A percentile compares a stretch with the other conserved stretches of the same genome.
phyloP scores from a whole-genome alignment of 1,140 invertebrate species.

The Latrodectus geometricus region DNA sequence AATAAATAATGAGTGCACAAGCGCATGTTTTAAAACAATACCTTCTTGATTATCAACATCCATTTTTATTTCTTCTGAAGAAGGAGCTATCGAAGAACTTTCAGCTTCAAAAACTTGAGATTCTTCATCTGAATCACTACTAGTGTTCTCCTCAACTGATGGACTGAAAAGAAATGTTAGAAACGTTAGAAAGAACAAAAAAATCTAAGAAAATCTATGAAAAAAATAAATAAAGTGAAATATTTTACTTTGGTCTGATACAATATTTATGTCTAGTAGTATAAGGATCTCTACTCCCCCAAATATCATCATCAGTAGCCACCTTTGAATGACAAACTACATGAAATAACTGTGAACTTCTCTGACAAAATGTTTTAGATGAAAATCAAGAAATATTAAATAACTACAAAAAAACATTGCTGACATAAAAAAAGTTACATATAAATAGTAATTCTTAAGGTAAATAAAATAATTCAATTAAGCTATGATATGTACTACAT shows the following conservation, averaged over 20 bases:
- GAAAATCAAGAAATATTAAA: not conserved
- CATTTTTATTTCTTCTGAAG: conserved; percentile 70
- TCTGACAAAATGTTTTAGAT: not conserved
- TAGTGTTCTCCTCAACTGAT: conserved; percentile 49
- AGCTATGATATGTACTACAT: too few relatives aligned
- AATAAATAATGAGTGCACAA: too few relatives aligned
- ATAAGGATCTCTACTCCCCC: conserved; percentile 20
- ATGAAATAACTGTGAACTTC: conserved; percentile 69
- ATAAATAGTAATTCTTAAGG: too few relatives aligned
- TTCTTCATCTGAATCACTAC: conserved; percentile 70
- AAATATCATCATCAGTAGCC: conserved; percentile 62
- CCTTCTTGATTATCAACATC: conserved; percentile 72
- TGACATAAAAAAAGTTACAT: not conserved
- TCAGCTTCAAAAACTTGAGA: conserved; percentile 61
- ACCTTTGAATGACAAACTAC: conserved; percentile 72
- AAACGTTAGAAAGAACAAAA: not conserved
- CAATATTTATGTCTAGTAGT: not conserved
- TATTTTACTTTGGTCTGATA: conserved; percentile 16
- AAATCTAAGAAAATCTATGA: not conserved
- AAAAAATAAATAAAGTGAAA: not conserved
- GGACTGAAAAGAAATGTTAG: conserved; percentile 63
- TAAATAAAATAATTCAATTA: too few relatives aligned
- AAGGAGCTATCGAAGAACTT: conserved; percentile 53
- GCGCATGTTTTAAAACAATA: conserved; percentile 64
- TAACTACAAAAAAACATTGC: not conserved